A percentile compares a stretch with the other conserved stretches of the same genome.
Conservation (phyloP, 2,888 invertebrate species). For the Arrhopalites spinosus region DNA sequence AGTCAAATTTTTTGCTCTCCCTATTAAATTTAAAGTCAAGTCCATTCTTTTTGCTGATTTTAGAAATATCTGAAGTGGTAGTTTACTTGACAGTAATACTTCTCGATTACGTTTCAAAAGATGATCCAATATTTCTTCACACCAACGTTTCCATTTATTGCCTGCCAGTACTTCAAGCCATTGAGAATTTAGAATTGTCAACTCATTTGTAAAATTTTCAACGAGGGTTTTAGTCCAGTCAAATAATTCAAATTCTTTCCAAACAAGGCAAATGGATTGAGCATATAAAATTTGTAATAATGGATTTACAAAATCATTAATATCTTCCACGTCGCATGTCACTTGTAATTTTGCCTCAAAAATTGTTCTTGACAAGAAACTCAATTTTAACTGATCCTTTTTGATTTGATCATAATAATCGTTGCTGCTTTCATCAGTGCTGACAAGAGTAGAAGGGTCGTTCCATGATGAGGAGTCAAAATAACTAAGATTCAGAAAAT, state of each 20-base stretch:
- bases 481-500: constrained; percentile 21
- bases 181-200: constrained; percentile 17
- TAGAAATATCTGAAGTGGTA: constrained; percentile 40
- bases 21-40: constrained; percentile 10
- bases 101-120: constrained; percentile 21
- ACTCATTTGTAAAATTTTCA: constrained; percentile 40
- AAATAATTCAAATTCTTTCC: constrained; percentile 45
- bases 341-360: constrained; percentile 41
- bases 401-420: too few species aligned
- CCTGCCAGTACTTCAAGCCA: constrained; percentile 24
- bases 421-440: too few species aligned
- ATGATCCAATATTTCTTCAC: constrained; percentile 27
- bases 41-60: constrained; percentile 28
- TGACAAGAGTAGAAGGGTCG: not conserved
- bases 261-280: constrained; percentile 42
- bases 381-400: not conserved
- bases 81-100: constrained; percentile 26
- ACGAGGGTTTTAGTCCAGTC: constrained; percentile 39
- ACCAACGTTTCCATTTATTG: constrained; percentile 14
- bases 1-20: constrained; percentile 5
- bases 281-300: constrained; percentile 44
- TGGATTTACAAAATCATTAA: constrained; percentile 36
- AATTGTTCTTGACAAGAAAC: constrained; percentile 34
- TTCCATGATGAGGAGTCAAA: not conserved
- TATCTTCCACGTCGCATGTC: constrained; percentile 15